Conservation (phyloP, 2,888 invertebrate genomes). For the Lasioglossum vierecki region DNA sequence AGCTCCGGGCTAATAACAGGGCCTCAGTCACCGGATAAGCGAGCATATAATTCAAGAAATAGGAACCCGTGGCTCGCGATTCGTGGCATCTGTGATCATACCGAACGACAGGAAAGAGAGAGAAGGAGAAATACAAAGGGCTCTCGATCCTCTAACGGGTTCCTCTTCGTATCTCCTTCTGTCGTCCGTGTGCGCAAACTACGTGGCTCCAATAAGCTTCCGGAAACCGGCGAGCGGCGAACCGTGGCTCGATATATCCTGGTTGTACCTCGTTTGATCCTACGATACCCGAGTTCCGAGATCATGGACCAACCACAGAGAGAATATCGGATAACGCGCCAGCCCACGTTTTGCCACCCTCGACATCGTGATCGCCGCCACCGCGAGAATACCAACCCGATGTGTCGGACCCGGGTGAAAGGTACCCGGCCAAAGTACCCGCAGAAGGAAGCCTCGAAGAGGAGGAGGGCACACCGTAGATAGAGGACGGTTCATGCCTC, state of each 20-base stretch:
- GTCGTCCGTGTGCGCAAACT: conserved; percentile 59
- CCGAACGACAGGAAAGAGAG: not conserved
- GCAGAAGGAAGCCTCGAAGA: not conserved
- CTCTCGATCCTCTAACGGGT: not conserved
- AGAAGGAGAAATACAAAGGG: not conserved
- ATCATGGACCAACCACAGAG: conserved; percentile 69
- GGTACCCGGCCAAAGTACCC: not conserved
- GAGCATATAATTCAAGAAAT: not conserved
- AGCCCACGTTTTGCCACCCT: conserved; percentile 64
- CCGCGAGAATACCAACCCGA: conserved; percentile 47
- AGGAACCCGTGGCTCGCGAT: not conserved
- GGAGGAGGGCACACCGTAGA: not conserved
- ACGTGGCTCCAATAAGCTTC: conserved; percentile 70
- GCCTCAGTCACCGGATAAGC: not conserved
- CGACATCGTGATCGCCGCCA: conserved; percentile 36
- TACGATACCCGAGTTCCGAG: conserved; percentile 65
- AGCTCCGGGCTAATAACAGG: not conserved
- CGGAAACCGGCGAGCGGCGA: conserved; percentile 62
- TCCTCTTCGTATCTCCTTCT: conserved; percentile 30
- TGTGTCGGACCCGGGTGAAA: conserved; percentile 2
- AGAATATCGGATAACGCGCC: conserved; percentile 71
- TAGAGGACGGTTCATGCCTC: conserved; percentile 12
- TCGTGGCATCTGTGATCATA: conserved; percentile 2
- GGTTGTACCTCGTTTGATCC: conserved; percentile 69
- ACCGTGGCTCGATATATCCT: conserved; percentile 54